Percentiles rank a stretch among this genome's conserved stretches.
phyloP scores from a whole-genome alignment of 2,888 invertebrate species.

The Oscheius sp. region DNA sequence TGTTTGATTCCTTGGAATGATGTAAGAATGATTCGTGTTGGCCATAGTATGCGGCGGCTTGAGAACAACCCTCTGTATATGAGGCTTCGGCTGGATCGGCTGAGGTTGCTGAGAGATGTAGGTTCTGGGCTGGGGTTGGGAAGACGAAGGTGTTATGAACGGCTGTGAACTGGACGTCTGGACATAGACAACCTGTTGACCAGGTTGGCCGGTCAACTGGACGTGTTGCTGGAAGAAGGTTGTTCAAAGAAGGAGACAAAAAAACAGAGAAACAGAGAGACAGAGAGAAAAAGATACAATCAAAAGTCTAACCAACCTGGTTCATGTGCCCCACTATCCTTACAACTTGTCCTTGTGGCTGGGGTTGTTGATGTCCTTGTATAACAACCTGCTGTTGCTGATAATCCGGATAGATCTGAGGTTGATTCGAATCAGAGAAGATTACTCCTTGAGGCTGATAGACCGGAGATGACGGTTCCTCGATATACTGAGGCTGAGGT shows the following conservation, averaged over 20 bases:
- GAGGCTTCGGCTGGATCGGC: neutral
- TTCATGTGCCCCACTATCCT: neutral
- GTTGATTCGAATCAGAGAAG: constrained; percentile 2
- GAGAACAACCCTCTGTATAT: neutral
- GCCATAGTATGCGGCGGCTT: neutral
- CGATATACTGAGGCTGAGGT: neutral
- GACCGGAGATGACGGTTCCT: constrained; percentile 1
- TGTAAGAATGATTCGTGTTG: neutral
- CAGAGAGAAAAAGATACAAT: too few species aligned
- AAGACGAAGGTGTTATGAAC: neutral
- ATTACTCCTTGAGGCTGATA: constrained; percentile 8
- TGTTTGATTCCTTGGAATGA: constrained; percentile 17
- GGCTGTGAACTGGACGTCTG: neutral
- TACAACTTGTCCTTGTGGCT: neutral
- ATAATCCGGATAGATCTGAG: neutral
- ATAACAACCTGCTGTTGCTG: neutral
- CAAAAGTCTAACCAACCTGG: neutral
- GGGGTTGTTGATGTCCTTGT: neutral
- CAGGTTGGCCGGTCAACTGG: neutral
- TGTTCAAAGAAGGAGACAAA: too few species aligned
- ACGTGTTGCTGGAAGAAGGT: neutral
- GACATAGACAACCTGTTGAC: constrained; percentile 16
- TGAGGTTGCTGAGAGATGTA: neutral
- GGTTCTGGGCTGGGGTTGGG: neutral
- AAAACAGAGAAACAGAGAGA: too few species aligned